phyloP scores from a whole-genome alignment of 1,140 invertebrate genomes.

The Chionoecetes opilio region DNA sequence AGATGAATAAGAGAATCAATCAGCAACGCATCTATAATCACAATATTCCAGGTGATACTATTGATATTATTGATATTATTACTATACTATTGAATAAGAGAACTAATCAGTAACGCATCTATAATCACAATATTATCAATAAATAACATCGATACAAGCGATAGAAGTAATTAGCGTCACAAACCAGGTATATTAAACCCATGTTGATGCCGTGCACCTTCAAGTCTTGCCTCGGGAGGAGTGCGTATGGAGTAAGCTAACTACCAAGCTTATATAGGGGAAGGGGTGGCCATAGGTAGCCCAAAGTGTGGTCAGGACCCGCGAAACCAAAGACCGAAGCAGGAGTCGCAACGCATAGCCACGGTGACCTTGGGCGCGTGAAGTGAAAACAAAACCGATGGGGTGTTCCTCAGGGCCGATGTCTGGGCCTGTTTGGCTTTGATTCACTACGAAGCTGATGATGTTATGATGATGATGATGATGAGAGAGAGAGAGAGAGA shows the following conservation, averaged over 20 bases:
- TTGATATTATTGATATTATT: no score
- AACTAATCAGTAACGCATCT: no score
- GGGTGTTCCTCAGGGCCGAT: background rate
- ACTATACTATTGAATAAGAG: no score
- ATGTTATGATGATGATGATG: background rate
- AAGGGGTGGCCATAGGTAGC: background rate
- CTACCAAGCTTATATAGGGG: background rate
- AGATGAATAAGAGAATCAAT: background rate
- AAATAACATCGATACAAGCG: no score
- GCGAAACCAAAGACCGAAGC: background rate
- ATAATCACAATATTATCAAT: no score
- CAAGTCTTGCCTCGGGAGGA: background rate
- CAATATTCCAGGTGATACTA: no score
- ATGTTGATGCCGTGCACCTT: background rate
- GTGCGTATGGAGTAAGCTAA: background rate
- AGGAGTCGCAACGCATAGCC: background rate
- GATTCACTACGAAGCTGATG: background rate
- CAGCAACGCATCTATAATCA: no score
- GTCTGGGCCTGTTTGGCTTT: background rate
- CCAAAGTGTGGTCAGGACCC: background rate
- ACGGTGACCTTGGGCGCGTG: background rate
- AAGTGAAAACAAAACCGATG: background rate
- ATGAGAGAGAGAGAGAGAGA: background rate
- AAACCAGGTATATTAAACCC: background rate
- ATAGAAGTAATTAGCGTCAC: no score